Conservation (phyloP, 2,888 invertebrate species). For the Habroteleia sp. region DNA sequence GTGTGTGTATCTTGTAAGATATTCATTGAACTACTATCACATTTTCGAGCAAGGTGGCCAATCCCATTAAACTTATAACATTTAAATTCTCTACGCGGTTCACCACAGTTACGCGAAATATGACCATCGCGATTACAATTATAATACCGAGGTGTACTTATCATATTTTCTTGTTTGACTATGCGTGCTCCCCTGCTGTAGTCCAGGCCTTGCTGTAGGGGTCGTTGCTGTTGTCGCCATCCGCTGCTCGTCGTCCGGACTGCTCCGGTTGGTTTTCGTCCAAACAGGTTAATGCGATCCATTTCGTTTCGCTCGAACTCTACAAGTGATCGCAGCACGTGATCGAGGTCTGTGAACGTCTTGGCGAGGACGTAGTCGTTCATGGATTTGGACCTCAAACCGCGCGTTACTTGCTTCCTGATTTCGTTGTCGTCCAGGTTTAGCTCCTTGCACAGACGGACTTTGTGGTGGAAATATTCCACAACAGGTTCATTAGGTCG, state of each 20-base stretch:
- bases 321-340: slow-evolving; percentile 1
- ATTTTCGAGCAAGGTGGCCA: slow-evolving; percentile 7
- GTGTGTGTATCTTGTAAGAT: not conserved
- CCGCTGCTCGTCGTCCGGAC: too few species aligned
- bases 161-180: slow-evolving; percentile 2
- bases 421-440: slow-evolving; percentile 5
- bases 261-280: not conserved
- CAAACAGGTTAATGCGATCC: not conserved
- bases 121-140: slow-evolving; percentile 4
- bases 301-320: slow-evolving; percentile 10
- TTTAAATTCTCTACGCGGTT: slow-evolving; percentile 8
- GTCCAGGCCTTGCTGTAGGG: too few species aligned
- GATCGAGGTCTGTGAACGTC: slow-evolving; percentile 19
- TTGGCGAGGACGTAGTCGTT: slow-evolving; percentile 15
- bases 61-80: slow-evolving; percentile 4
- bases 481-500: slow-evolving; percentile 1
- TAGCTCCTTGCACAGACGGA: slow-evolving; percentile 1
- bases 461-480: slow-evolving; percentile 31
- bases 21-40: not conserved
- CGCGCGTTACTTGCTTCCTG: not conserved
- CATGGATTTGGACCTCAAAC: slow-evolving; percentile 1
- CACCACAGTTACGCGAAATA: not conserved
- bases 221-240: too few species aligned
- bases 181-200: too few species aligned
- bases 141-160: not conserved